Evolutionary conservation across 2,888 invertebrate genomes (phyloP).

Genomic region (Dysmachus trigonus): DNA sequence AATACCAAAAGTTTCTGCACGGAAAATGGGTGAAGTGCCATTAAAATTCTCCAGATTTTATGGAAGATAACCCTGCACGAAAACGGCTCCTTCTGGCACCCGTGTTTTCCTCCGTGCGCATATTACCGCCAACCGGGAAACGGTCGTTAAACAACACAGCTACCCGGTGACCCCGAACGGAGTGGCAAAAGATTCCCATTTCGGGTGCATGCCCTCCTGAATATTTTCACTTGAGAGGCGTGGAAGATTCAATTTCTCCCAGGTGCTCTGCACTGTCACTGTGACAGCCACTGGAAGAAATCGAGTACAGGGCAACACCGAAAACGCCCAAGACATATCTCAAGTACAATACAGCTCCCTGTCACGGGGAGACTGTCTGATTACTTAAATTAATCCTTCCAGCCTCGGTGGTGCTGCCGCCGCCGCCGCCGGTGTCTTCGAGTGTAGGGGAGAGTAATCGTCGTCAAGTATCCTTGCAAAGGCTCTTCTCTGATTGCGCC

Average conservation of each 20-base stretch:
- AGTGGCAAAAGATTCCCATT: background rate
- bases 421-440: background rate
- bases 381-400: slow-evolving; percentile 34
- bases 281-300: background rate
- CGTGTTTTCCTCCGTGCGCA: background rate
- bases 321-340: slow-evolving; percentile 8
- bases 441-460: background rate
- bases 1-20: background rate
- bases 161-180: background rate
- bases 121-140: background rate
- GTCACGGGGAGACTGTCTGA: background rate
- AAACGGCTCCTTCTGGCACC: background rate
- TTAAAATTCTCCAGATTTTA: background rate
- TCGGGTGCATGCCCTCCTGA: background rate
- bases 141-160: background rate
- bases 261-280: background rate
- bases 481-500: background rate
- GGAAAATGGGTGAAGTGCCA: background rate
- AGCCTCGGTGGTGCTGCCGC: no score
- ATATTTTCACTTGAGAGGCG: background rate
- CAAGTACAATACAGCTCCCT: background rate
- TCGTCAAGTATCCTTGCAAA: background rate
- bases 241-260: background rate
- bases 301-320: background rate
- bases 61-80: background rate